phyloP scores from a whole-genome alignment of 2,888 invertebrate species.

The Zhuqinia jingwanae region DNA sequence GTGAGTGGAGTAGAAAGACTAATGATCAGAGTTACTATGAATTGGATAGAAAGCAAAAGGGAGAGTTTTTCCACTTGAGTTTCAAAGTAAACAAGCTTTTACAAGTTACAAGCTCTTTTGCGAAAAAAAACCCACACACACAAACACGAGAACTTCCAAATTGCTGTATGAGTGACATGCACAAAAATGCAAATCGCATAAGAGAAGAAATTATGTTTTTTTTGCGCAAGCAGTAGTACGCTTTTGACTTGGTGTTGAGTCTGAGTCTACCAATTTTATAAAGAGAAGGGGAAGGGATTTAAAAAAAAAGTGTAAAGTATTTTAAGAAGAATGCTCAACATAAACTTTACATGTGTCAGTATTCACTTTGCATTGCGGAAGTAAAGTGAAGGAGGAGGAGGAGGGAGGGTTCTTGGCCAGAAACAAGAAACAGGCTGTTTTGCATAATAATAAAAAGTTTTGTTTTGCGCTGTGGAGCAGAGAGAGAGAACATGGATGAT shows the following conservation, averaged over 20 bases:
- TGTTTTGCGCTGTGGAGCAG: neutral
- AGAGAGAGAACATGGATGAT: neutral
- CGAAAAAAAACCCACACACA: neutral
- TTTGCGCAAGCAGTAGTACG: neutral
- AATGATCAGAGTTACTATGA: conserved; percentile 1
- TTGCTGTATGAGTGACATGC: conserved; percentile 31
- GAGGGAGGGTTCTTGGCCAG: neutral
- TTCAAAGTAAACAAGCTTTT: conserved; percentile 16
- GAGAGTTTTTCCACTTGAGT: neutral
- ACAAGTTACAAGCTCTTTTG: neutral
- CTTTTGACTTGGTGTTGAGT: neutral
- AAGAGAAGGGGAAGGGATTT: neutral
- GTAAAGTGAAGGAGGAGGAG: neutral
- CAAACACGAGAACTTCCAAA: conserved; percentile 3
- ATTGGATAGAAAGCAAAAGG: conserved; percentile 9
- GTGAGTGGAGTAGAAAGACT: neutral
- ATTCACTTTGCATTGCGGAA: conserved; percentile 26
- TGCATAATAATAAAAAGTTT: neutral
- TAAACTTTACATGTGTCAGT: neutral
- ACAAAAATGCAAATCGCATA: conserved; percentile 32
- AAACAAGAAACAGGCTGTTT: neutral
- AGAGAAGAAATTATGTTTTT: neutral
- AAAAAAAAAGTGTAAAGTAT: conserved; percentile 5
- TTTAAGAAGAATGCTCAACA: conserved; percentile 8
- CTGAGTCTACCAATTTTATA: neutral